Conservation (phyloP, 2,113 vertebrate species). For the Fregetta grallaria region DNA sequence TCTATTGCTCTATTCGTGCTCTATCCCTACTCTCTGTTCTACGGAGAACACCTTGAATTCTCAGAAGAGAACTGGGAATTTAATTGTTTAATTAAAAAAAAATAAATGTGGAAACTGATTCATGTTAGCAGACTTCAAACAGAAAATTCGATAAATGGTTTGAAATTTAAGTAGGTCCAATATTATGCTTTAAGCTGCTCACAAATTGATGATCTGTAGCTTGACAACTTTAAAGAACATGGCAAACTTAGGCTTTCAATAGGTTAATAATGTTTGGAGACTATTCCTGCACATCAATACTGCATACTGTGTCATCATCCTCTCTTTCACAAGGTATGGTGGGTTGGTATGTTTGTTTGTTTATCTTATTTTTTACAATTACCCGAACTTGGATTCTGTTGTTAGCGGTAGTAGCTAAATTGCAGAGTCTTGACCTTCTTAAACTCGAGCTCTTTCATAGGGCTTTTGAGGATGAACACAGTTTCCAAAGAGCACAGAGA, state of each 20-base stretch:
- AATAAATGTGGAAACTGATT: neutral
- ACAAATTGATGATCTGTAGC: neutral
- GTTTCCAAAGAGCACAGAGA: neutral
- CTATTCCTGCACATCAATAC: neutral
- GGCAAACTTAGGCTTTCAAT: neutral
- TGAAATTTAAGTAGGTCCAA: neutral
- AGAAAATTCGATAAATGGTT: neutral
- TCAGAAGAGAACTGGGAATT: neutral
- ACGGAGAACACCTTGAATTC: neutral
- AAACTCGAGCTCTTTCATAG: accelerated
- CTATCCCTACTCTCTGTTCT: neutral
- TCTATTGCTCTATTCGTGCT: neutral
- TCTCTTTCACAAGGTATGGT: neutral
- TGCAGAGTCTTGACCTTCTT: neutral
- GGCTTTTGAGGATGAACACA: neutral
- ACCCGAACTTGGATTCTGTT: neutral
- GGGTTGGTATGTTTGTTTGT: neutral
- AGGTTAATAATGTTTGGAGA: neutral
- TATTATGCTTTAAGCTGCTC: neutral
- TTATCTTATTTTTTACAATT: neutral
- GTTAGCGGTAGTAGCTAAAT: neutral
- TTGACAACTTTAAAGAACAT: neutral
- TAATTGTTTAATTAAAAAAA: neutral
- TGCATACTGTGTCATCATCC: no score
- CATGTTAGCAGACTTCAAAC: neutral